Base-by-base conservation (phyloP, 1,140 invertebrate species). In the Drosophila chauvacae region DNA sequence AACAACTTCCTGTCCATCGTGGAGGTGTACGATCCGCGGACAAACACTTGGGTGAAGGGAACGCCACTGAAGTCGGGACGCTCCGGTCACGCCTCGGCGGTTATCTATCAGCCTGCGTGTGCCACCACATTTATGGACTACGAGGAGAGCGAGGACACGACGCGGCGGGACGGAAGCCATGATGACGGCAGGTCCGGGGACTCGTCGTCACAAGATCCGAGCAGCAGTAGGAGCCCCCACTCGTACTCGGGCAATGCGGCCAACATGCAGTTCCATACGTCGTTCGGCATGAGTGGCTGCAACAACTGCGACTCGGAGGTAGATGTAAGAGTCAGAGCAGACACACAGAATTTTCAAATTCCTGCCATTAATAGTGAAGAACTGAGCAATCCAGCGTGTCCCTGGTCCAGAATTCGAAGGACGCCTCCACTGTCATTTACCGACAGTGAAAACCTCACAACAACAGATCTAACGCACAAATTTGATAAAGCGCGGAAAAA, bases 81-180 rank as follows among this genome's bases (percentile, higher is more conserved):
- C 68, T 98, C 97, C 33, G 97, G 97, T 9, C 97, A 98, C 92
- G 97, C 97, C 2, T 97, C 97, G 53, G 97, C 97, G 13, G 96
- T 98, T 2, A 97, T 96, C 77, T 96, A 96, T 92, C 95, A 96
- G 88, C 94, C 94, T 50, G 94, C 94, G 13, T 94, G 95, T 87
- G 92, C 92, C 4, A 90, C 93, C 39, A 94, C 94, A 68, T 95
- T 94, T 71, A 94, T 94, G 91, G 92, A 93, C 59, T 80, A 94
- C 77, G 85, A 91, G 11, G 85, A 92, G 28, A 70, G 45, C 47
- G 91, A 81, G 5, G n/a, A 41, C 45, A 26, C 45, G 10, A 50
- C 72, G 0, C 76, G 50, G 6, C 26, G 55, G 3, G 84, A 80
- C 20, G 88, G 71, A n/a, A 51, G 48, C 61, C 77, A 62, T 39